Base-by-base conservation (phyloP, 2,888 invertebrate species). In the Drosophila anomelani region DNA sequence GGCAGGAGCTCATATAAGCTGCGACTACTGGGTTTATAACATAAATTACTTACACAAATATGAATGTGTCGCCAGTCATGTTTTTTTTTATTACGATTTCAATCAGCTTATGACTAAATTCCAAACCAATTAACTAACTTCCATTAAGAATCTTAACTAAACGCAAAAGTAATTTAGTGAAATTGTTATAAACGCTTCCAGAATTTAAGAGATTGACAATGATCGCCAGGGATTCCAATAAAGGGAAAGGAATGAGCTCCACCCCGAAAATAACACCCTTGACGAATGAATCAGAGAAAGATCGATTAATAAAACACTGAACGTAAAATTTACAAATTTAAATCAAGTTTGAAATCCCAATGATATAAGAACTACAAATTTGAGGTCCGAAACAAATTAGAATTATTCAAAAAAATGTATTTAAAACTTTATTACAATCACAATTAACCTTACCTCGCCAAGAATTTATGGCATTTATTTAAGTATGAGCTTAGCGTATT, bases 221-320 rank as follows among this genome's bases (percentile, higher is more conserved):
- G 5, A 29, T 29, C 13, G 29, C 15, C 7, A n/a, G 12, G 17
- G 20, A 34, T 39, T 20, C 10, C 10, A 12, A 15, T 17, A 12
- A 10, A 23, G n/a, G 4, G 9, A 15, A 2, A 17, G 32, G 4
- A 36, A 36, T 29, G 34, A n/a, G 26, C n/a, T n/a, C 15, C 36
- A 32, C 36, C 26, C 43, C 5, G 34, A 17, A 64, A 43, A n/a
- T 15, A 7, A 29, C 23, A 23, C 29, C 32, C 12, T 23, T 66
- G 67, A 66, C 66, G 47, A 49, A 15, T 36, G 20, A 55, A 17
- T 46, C 20, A 44, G 44, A 26, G 15, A 32, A 20, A 20, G 20
- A 62, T 17, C 17, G 67, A 39, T 55, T 43, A 23, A 51, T 43
- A 17, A 17, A 20, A n/a, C 34, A 51, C 64, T 64, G 34, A 43